Percentiles rank a stretch among this genome's conserved stretches.
phyloP scores from a whole-genome alignment of 1,140 invertebrate species.

The Drosophila saltans region DNA sequence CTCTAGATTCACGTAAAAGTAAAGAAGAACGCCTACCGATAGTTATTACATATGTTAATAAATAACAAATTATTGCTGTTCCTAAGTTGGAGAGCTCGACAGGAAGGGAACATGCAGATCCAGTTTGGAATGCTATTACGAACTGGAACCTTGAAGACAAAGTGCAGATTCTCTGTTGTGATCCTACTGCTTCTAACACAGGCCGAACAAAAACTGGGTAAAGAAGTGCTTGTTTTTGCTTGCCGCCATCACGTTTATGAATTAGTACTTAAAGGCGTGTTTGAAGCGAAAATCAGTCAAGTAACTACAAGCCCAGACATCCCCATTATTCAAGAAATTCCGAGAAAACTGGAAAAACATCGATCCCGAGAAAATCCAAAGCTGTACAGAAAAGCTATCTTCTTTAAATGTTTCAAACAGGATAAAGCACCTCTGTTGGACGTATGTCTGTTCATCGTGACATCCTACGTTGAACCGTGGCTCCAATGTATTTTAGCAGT shows the following conservation, averaged over 20 bases:
- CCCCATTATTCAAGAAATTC: too few species aligned
- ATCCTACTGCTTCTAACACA: conserved; percentile 30
- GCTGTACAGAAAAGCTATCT: not conserved
- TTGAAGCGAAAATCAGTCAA: too few species aligned
- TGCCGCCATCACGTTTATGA: too few species aligned
- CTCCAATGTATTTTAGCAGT: conserved; percentile 1
- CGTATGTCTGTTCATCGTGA: conserved; percentile 11
- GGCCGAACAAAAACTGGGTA: conserved; percentile 30
- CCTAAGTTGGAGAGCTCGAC: conserved; percentile 26
- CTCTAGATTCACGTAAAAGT: too few species aligned
- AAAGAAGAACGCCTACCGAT: too few species aligned
- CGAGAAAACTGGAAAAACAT: too few species aligned
- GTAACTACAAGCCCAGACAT: too few species aligned
- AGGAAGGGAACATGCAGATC: conserved; percentile 21
- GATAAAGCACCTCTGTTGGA: not conserved
- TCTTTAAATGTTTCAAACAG: conserved; percentile 4
- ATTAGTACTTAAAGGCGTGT: too few species aligned
- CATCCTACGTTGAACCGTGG: not conserved
- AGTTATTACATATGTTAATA: too few species aligned
- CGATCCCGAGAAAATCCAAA: too few species aligned
- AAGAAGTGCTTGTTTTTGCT: not conserved
- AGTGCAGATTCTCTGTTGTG: conserved; percentile 34
- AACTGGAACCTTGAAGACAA: not conserved
- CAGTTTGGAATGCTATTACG: conserved; percentile 26
- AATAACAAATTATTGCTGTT: not conserved